Evolutionary conservation across 2,888 invertebrate genomes (phyloP), one percentile per base, ranked within the genome.

Genomic region (Stenurella melanura): DNA sequence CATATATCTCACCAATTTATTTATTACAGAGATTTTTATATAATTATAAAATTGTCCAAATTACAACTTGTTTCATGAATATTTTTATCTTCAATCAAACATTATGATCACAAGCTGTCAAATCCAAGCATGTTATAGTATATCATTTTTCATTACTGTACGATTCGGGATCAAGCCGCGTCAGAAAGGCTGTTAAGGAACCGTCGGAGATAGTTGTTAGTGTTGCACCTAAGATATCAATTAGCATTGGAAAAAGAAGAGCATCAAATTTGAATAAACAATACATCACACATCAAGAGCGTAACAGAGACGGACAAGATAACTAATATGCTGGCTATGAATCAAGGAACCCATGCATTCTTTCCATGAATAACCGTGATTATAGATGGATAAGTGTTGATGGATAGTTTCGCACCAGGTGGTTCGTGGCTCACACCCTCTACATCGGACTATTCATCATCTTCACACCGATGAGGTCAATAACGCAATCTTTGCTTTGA

Each of bases 351-450:
- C 57, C 66, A 58, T 69, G 74, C 69, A 82, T 81, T 81, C 77
- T 83, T 82, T 81, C 70, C 80, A 78, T 73, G 80, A 72, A 80
- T 79, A 80, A 75, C 79, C 69, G 78, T 78, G 84, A 81, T 83
- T 80, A 81, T 79, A 75, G 80, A 80, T 77, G 81, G 83, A 83
- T 84, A 86, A 85, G 81, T 84, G 83, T 84, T 87, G 87, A 87
- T 87, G 85, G 86, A 87, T 87, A 83, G 83, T 83, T 77, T 82
- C 86, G 74, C 87, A 81, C 80, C 85, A 83, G 87, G 87, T 84
- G 87, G 86, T 83, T 85, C 79, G 82, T 82, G 79, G 81, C 85
- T 83, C 85, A 85, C 86, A 86, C 87, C 87, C 86, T 86, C 86
- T 82, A 80, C 83, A 76, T 78, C 74, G 61, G 77, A 80, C 82